A percentile compares a stretch with the other conserved stretches of the same genome.
These are phyloP conservation scores for Phainopepla nitens DNA, from an alignment of 2,113 vertebrate species.

Conservation along the genomic window DNA sequence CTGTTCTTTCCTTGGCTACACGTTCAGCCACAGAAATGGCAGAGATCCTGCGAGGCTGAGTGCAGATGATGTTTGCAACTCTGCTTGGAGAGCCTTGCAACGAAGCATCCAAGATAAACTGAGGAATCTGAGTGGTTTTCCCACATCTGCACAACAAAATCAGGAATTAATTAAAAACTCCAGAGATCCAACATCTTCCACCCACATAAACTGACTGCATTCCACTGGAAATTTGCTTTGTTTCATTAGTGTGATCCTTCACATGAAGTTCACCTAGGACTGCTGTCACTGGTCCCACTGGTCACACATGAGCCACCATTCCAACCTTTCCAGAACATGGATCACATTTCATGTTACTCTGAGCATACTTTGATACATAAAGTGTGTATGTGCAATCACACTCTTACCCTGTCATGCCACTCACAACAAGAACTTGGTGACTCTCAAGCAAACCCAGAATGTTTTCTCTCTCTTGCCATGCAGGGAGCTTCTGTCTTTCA, in stretches of 20 bases:
- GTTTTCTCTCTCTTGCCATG: slow-evolving; percentile 85
- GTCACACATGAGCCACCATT: not conserved
- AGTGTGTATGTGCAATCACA: not conserved
- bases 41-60: slow-evolving; percentile 95
- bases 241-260: not conserved
- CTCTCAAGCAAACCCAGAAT: slow-evolving; percentile 80
- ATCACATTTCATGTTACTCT: not conserved
- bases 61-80: slow-evolving; percentile 93
- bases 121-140: slow-evolving; percentile 97
- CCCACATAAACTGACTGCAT: not conserved
- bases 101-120: slow-evolving; percentile 92
- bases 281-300: not conserved
- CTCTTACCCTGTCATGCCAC: slow-evolving; percentile 95
- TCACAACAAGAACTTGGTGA: slow-evolving; percentile 92
- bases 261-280: not conserved
- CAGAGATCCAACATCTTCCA: not conserved
- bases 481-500: slow-evolving; percentile 90
- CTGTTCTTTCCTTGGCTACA: slow-evolving; percentile 90
- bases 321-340: not conserved
- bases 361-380: not conserved
- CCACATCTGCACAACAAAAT: slow-evolving; percentile 82
- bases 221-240: not conserved
- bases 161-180: not conserved
- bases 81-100: slow-evolving; percentile 71
- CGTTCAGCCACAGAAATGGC: slow-evolving; percentile 93